Base-by-base conservation (phyloP, 2,888 invertebrate species). In the Petrophora chlorosata region DNA sequence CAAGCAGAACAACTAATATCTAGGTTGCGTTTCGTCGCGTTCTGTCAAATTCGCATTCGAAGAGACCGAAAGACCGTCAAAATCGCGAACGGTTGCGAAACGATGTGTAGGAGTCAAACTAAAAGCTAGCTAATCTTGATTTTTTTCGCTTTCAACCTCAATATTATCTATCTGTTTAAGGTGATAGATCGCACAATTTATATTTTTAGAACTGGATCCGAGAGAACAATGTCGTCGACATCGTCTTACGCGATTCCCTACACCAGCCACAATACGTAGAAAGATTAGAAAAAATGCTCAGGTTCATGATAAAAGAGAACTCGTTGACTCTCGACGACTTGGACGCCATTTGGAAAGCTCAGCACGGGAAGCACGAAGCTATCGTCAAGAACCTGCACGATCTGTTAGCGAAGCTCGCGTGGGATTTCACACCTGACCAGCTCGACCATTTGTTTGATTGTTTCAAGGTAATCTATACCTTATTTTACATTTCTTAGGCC, bases 201-300 rank as follows among this genome's bases (percentile, higher is more conserved):
- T 42, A 59, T 49, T 88, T 89, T 41, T 73, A 96, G 95, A 94
- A 93, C 85, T 99, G 99, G 99, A 97, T 99, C 53, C 96, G 97
- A 67, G 97, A 98, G 75, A 98, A 98, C 74, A 94, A 96, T 74
- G 98, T 99, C 2, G 92, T 99, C 53, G 97, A 98, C 76, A 98
- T 99, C 69, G 98, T 99, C 9, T 91, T 99, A 59, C 92, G 97
- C 28, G 99, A 99, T 83, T 98, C 98, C 3, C 91, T 99, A 40
- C 99, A 99, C 89, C 98, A 99, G 80, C 98, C 98, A 0, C 97
- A 98, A 80, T 99, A 99, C 81, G 99, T 99, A 38, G 99, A 99
- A 73, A 97, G 99, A 77, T 86, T 99, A 74, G 99, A 99, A 79
- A 99, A 98, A 91, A 98, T 99, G 79, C 93, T 99, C 65, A 93